Evolutionary conservation across 30 jellyfish, hydroid and myxozoan species (phyloP), one percentile per base, ranked within the genome.

Genomic region (Sanderia malayensis): DNA sequence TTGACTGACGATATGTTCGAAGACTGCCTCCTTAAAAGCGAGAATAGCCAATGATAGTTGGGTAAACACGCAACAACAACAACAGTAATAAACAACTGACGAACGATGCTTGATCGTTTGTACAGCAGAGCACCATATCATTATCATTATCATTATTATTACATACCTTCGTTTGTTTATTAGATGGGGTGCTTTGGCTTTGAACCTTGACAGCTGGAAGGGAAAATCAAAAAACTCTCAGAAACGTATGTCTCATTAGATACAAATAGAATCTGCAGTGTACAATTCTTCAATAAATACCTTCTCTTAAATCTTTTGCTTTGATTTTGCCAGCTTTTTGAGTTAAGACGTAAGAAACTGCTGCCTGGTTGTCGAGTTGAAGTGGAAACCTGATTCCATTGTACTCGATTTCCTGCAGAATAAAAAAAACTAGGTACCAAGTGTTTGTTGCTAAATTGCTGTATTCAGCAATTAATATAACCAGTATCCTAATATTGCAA

Each of bases 331-430:
- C 96, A 58, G 96, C 80, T 61, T 93, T 77, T 60, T 93, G 99
- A 32, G 83, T 76, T 27, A 93, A 76, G 6, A 93, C 96, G 20
- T 69, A 70, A 13, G 91, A 44, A 7, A 86, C 96, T 28, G 96
- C 96, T 1, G 96, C 87, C 1, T 85, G 91, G 71, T 70, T 79
- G 87, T 86, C 80, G 46, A 93, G 58, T 31, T 93, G 79, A 3
- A n/a, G 45, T n/a, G 99, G 96, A 74, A 93, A 93, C 24, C 87
- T 77, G 25, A 93, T 79, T 32, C 99, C 99, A 61, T 93, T 91
- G 44, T 83, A 78, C 4, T 78, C 71, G 10, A 92, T 44, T 27
- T 76, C 90, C 93, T 89, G 49, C 23, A 63, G 24, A 46, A 63
- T 18, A 33, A 58, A 17, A 2, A 2, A 24, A 74, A 26, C 19